Percentiles rank a stretch among this genome's conserved stretches.
Evolutionary conservation across 2,888 invertebrate genomes (phyloP).

Genomic region (Rhabditophanes sp.): DNA sequence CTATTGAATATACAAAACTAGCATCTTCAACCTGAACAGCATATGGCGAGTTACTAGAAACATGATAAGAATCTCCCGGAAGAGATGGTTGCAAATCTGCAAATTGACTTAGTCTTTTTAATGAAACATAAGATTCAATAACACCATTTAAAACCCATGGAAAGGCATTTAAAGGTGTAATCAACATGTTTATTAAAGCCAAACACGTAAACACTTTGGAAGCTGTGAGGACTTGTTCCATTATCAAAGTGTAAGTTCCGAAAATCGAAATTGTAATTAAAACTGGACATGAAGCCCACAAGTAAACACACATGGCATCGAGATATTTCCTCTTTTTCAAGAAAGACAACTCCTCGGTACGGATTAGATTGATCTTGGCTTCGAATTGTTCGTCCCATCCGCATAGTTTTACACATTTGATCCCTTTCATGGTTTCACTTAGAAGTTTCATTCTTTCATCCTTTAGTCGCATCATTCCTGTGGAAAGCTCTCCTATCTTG

Average conservation of each 20-base stretch:
- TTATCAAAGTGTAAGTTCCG: constrained; percentile 46
- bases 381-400: constrained; percentile 79
- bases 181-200: constrained; percentile 83
- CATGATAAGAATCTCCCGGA: too few relatives aligned
- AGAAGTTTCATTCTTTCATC: constrained; percentile 73
- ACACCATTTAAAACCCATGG: constrained; percentile 78
- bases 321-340: constrained; percentile 66
- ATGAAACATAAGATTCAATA: too few relatives aligned
- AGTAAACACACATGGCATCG: constrained; percentile 77
- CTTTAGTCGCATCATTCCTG: constrained; percentile 73
- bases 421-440: constrained; percentile 69
- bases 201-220: constrained; percentile 83
- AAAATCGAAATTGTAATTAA: constrained; percentile 48
- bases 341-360: constrained; percentile 21
- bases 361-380: constrained; percentile 18
- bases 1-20: too few relatives aligned
- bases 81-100: too few relatives aligned
- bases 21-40: too few relatives aligned
- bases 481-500: constrained; percentile 69
- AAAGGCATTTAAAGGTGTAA: constrained; percentile 83
- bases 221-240: constrained; percentile 63
- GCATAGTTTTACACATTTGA: constrained; percentile 73
- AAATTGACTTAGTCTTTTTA: too few relatives aligned
- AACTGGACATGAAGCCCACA: constrained; percentile 95
- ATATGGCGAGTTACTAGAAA: too few relatives aligned